Conservation (phyloP, 2,888 invertebrate genomes). For the Trichogramma evanescens region DNA sequence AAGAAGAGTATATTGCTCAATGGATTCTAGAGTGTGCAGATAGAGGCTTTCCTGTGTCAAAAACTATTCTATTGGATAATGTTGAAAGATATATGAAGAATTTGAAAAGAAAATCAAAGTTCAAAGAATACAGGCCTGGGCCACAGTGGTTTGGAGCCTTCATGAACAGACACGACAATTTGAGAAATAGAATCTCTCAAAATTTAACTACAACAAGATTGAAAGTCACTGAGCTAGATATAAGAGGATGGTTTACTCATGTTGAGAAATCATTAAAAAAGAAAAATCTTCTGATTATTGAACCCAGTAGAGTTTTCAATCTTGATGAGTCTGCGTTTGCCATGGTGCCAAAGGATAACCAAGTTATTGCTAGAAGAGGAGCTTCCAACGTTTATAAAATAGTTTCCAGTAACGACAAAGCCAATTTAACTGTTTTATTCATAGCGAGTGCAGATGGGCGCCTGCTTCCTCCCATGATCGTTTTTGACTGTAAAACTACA, state of each 20-base stretch:
- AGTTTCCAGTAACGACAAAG: slow-evolving; percentile 29
- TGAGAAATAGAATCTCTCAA: slow-evolving; percentile 26
- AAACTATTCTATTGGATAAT: slow-evolving; percentile 6
- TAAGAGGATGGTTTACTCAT: slow-evolving; percentile 33
- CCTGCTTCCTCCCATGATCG: slow-evolving; percentile 26
- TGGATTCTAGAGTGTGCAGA: slow-evolving; percentile 6
- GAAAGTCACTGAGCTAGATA: slow-evolving; percentile 29
- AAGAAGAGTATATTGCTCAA: slow-evolving; percentile 7
- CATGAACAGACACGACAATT: slow-evolving; percentile 29
- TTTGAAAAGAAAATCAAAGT: not conserved
- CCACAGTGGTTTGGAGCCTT: too few species aligned
- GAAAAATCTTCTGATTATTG: slow-evolving; percentile 24
- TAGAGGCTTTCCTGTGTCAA: slow-evolving; percentile 7
- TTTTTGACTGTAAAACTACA: slow-evolving; percentile 25
- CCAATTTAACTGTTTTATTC: slow-evolving; percentile 31
- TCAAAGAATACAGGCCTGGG: slow-evolving; percentile 20
- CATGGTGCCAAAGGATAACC: slow-evolving; percentile 27
- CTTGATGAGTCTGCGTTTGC: slow-evolving; percentile 30
- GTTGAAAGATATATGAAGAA: slow-evolving; percentile 1
- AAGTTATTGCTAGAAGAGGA: slow-evolving; percentile 32
- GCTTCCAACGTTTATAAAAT: slow-evolving; percentile 28
- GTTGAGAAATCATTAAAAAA: slow-evolving; percentile 25
- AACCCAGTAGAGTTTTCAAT: slow-evolving; percentile 19
- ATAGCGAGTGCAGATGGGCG: slow-evolving; percentile 28
- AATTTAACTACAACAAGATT: slow-evolving; percentile 30